Evolutionary conservation across 2,888 invertebrate genomes (phyloP), one percentile per base, ranked within the genome.

Genomic region (Taphrorychus bicolor): DNA sequence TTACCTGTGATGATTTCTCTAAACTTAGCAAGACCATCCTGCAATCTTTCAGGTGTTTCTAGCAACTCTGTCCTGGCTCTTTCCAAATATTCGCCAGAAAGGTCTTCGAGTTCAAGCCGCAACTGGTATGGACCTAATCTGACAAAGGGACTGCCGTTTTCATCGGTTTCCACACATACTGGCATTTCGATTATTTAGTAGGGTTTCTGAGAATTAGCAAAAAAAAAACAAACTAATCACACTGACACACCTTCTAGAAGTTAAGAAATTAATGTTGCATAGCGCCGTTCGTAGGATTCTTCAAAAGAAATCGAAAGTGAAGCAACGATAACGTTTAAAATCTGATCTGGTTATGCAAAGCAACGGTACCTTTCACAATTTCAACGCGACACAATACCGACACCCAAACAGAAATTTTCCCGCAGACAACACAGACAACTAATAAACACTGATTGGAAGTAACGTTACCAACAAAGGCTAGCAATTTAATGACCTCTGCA

Each of bases 1-100:
- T 45, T 61, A 88, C 92, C 87, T 85, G 87, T 85, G 23, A 93
- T 81, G 32, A 88, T 74, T 73, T 83, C 82, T 67, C 82, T 81
- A 2, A 90, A 79, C 72, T 88, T 87, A 48, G 80, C 80, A 18
- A 92, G 78, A 16, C 88, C 88, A 68, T 85, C 80, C 66, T 86
- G 84, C 3, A 87, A 85, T 17, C 85, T 82, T 78, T 91, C 91
- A 0, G 90, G 89, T 0, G 88, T 87, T 80, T 94, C 93, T 66
- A 91, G 83, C 14, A 93, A 81, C 77, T 94, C 92, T 14, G 80
- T 84, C 73, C 83, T 83, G 0, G 93, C 91, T 73, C 87, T 89
- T 76, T 90, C 86, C 54, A 82, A 75, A 16, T 84, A 86, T 74
- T 83, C 82, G 23, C 87, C 85, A 48, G 88, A 86, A 5, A 88